A percentile compares a stretch with the other conserved stretches of the same genome.
Evolutionary conservation across 2,797 vertebrate genomes (phyloP).

Genomic region (Phataginus tetradactyla): DNA sequence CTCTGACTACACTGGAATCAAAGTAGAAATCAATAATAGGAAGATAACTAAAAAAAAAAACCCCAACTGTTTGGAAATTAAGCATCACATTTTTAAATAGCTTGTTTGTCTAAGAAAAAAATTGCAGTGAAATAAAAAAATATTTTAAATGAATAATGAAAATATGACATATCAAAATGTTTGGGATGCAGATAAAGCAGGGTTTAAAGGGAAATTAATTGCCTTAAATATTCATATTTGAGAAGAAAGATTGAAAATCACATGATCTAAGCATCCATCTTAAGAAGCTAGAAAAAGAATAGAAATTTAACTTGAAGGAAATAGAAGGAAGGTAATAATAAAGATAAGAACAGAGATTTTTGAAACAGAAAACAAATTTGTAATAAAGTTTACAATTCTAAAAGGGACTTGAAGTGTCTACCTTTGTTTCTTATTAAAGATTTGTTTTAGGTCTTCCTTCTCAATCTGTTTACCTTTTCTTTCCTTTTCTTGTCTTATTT

Average conservation of each 20-base stretch:
- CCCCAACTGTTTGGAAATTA: conserved; percentile 4
- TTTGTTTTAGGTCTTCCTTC: neutral
- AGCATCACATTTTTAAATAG: neutral
- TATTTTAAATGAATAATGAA: conserved; percentile 8
- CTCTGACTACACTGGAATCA: neutral
- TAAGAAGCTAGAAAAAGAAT: conserved; percentile 4
- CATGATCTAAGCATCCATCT: neutral
- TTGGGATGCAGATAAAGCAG: neutral
- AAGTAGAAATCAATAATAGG: neutral
- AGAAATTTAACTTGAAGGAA: neutral
- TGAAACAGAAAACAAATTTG: neutral
- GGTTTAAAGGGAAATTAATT: neutral
- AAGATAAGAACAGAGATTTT: neutral
- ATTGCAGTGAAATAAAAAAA: neutral
- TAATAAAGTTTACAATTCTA: neutral
- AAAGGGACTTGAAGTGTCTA: neutral
- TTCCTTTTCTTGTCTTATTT: neutral
- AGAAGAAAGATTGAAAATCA: neutral
- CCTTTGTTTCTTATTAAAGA: neutral
- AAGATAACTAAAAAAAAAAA: neutral
- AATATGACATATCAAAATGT: conserved; percentile 17
- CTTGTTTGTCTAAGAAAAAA: neutral
- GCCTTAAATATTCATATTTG: neutral
- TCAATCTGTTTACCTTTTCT: neutral
- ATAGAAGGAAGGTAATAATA: neutral